Evolutionary conservation across 2,888 invertebrate species (phyloP).

Genomic region (Pharmacophagus antenor): DNA sequence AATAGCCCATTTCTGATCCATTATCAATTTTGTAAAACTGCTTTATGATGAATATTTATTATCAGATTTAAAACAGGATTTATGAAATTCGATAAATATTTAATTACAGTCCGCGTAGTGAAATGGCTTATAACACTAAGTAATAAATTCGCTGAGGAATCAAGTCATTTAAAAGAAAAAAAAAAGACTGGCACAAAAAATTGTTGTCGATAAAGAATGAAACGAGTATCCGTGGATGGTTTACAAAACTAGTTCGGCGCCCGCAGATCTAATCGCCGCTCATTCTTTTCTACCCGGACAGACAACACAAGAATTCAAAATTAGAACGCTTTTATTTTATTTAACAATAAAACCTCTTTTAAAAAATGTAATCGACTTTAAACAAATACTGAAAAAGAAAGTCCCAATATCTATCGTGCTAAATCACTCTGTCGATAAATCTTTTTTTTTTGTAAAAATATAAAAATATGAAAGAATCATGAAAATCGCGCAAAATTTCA

Average conservation of each 20-base stretch:
- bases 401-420: too few relatives aligned
- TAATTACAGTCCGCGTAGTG: background rate
- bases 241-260: constrained; percentile 31
- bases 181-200: constrained; percentile 20
- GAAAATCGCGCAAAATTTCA: too few relatives aligned
- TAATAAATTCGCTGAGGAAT: constrained; percentile 8
- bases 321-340: background rate
- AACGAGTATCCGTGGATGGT: constrained; percentile 26
- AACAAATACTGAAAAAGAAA: too few relatives aligned
- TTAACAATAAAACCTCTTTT: background rate
- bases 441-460: too few relatives aligned
- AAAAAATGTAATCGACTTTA: background rate
- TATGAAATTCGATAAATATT: background rate
- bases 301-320: constrained; percentile 19
- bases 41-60: background rate
- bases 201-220: constrained; percentile 10
- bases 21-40: background rate
- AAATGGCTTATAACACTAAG: background rate
- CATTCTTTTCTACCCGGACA: constrained; percentile 14
- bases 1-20: background rate
- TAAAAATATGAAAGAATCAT: too few relatives aligned
- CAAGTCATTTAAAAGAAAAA: constrained; percentile 3
- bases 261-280: constrained; percentile 29
- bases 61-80: background rate
- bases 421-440: too few relatives aligned